phyloP scores from a whole-genome alignment of 2,888 invertebrate species.

The Netelia melanura region DNA sequence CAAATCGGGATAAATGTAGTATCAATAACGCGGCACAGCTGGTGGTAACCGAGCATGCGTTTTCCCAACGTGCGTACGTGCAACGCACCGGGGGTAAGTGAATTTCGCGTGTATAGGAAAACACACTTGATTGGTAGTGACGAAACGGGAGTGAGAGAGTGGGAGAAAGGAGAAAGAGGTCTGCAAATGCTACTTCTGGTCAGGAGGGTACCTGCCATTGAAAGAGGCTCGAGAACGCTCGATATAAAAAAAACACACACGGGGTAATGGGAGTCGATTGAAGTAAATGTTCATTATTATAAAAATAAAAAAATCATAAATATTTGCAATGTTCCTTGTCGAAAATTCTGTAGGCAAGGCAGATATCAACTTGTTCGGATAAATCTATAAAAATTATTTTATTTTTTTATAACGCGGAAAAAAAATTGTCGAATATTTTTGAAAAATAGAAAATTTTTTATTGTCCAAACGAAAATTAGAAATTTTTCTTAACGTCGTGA shows the following conservation, averaged over 20 bases:
- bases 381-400: too few relatives aligned
- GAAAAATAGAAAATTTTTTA: too few relatives aligned
- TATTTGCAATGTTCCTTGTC: too few relatives aligned
- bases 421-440: too few relatives aligned
- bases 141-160: constrained; percentile 20
- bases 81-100: neutral
- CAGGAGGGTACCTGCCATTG: constrained; percentile 53
- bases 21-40: constrained; percentile 84
- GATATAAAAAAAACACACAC: neutral
- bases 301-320: too few relatives aligned
- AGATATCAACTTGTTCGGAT: too few relatives aligned
- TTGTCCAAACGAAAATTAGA: too few relatives aligned
- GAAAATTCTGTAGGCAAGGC: too few relatives aligned
- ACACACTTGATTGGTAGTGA: constrained; percentile 21
- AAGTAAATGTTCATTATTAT: neutral
- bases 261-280: neutral
- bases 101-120: neutral
- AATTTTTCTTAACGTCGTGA: too few relatives aligned
- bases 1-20: constrained; percentile 85
- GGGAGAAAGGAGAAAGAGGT: constrained; percentile 13
- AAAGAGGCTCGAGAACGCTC: constrained; percentile 31
- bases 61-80: constrained; percentile 76
- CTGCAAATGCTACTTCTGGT: constrained; percentile 28
- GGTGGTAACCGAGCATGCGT: constrained; percentile 83
- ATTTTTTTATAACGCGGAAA: too few relatives aligned